Evolutionary conservation across 2,797 vertebrate genomes (phyloP).

Genomic region (Garrulus glandarius): DNA sequence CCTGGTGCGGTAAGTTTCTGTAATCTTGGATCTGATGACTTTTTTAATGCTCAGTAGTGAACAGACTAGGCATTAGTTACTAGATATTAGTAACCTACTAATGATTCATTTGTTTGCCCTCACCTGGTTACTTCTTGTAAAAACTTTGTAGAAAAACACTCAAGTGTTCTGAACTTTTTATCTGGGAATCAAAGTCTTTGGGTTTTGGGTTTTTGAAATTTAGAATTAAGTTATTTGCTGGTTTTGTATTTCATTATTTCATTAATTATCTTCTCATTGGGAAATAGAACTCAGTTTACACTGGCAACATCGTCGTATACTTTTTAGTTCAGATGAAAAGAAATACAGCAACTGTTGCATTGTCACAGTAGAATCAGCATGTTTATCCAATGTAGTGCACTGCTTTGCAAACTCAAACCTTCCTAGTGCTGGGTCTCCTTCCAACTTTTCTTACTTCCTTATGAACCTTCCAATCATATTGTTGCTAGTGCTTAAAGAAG

Average conservation of each 20-base stretch:
- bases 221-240: not conserved
- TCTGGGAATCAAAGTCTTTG: not conserved
- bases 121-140: not conserved
- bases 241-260: not conserved
- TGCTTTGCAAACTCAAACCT: not conserved
- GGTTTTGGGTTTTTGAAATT: not conserved
- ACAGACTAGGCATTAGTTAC: not conserved
- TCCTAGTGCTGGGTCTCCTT: not conserved
- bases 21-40: not conserved
- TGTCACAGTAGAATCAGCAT: not conserved
- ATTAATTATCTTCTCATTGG: not conserved
- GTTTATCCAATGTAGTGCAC: not conserved
- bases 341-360: not conserved
- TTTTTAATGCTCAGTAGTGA: not conserved
- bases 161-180: not conserved
- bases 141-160: not conserved
- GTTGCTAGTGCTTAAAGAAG: not conserved
- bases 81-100: not conserved
- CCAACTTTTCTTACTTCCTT: not conserved
- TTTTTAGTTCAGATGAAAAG: not conserved
- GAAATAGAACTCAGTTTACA: not conserved
- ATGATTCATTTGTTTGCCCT: not conserved
- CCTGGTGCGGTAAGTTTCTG: conserved; percentile 88
- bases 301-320: not conserved
- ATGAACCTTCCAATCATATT: not conserved